A percentile compares a stretch with the other conserved stretches of the same genome.
Conservation (phyloP, 2,797 vertebrate species). For the Xiphophorus birchmanni region DNA sequence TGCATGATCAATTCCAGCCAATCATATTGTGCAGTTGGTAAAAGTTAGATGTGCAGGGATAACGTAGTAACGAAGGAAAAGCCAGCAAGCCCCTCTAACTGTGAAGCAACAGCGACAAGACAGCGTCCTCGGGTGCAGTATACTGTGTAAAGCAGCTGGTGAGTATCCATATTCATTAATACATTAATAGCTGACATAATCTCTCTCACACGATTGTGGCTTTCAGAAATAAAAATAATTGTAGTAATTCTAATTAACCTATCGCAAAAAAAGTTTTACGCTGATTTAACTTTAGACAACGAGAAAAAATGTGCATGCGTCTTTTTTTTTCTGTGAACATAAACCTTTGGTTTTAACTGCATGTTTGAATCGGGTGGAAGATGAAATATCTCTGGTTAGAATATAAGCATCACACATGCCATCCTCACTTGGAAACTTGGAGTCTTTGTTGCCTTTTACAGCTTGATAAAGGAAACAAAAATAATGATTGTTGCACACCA, state of each 20-base stretch:
- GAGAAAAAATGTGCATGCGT: neutral
- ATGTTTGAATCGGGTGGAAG: neutral
- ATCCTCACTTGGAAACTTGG: neutral
- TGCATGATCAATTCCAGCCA: too few relatives aligned
- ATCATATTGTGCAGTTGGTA: neutral
- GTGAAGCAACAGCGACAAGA: neutral
- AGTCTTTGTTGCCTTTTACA: neutral
- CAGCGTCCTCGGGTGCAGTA: neutral
- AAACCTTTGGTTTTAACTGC: neutral
- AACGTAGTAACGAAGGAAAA: neutral
- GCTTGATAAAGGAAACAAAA: neutral
- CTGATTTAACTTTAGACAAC: neutral
- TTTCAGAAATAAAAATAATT: neutral
- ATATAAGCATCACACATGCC: neutral
- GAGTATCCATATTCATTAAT: neutral
- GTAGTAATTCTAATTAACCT: neutral
- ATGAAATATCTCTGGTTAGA: neutral
- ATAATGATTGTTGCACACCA: neutral
- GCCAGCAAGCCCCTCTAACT: neutral
- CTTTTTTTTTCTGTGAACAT: neutral
- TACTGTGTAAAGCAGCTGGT: neutral
- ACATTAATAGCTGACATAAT: neutral
- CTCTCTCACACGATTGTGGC: neutral
- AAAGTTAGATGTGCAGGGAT: neutral
- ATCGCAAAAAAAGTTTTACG: neutral